Percentiles rank a stretch among this genome's conserved stretches.
Conservation (phyloP, 2,888 invertebrate genomes). For the Netelia inedita region DNA sequence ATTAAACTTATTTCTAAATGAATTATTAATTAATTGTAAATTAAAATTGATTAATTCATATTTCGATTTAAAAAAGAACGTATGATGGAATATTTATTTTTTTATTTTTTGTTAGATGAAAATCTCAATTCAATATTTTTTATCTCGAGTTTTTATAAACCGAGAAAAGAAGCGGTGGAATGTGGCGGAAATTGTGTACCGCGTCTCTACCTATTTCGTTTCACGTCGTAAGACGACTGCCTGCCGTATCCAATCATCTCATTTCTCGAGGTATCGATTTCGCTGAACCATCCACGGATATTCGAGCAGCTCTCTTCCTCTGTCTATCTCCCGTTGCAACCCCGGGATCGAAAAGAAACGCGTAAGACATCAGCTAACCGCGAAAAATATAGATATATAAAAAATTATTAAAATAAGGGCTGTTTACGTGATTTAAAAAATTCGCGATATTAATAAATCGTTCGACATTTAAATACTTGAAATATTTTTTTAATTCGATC, state of each 20-base stretch:
- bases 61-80: too few relatives aligned
- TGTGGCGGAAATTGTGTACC: conserved; percentile 27
- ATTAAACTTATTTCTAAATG: too few relatives aligned
- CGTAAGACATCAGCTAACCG: not conserved
- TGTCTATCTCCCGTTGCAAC: conserved; percentile 55
- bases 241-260: conserved; percentile 80
- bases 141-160: not conserved
- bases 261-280: conserved; percentile 80
- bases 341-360: conserved; percentile 7
- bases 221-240: conserved; percentile 17
- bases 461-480: not conserved
- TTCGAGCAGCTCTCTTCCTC: conserved; percentile 7
- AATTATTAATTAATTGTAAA: too few relatives aligned
- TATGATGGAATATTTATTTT: not conserved
- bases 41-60: too few relatives aligned
- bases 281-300: conserved; percentile 68
- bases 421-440: too few relatives aligned
- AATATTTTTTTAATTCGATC: not conserved
- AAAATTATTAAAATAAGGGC: not conserved
- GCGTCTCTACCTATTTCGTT: conserved; percentile 7
- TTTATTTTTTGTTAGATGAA: not conserved
- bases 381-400: not conserved
- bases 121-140: not conserved
- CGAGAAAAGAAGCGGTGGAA: not conserved
- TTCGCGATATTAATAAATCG: too few relatives aligned